Evolutionary conservation across 2,888 invertebrate genomes (phyloP), one percentile per base, ranked within the genome.

Genomic region (Pecten maximus): DNA sequence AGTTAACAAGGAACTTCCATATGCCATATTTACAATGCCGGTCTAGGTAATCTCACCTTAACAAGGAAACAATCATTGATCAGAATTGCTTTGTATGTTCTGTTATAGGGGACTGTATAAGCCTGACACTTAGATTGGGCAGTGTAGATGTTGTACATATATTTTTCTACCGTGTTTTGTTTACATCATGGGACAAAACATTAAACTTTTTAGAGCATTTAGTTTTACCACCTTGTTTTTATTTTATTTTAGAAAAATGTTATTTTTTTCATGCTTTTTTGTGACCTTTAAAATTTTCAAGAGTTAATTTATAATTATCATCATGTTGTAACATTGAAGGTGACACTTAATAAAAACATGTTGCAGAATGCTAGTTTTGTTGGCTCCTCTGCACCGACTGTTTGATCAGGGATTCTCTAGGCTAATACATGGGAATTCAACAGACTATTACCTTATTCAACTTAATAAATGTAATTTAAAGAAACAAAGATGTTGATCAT

Each of bases 151-250:
- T 88, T 88, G 88, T 88, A 88, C 48, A 88, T 88, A 88, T 88
- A 88, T 88, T 88, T 88, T 88, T 88, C 88, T 88, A 88, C 88
- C 88, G 40, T 88, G 40, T 87, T 88, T 88, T 88, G 88, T 88
- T 88, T 88, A 88, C 88, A 88, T 48, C 40, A 48, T 88, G 88
- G n/a, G 40, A 88, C 40, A 44, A 88, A 87, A 88, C 88, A 88
- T 88, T 40, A 88, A 40, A 88, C 88, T 88, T 44, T 88, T 88
- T 88, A 44, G 88, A 44, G 88, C 88, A 44, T 87, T 89, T 89
- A 87, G 87, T 89, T 89, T 87, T 89, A 87, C 88, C 88, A 89
- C 54, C 89, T 87, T 89, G 39, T 89, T 89, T 87, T 89, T 60
- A 87, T 87, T 87, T 50, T 40, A 40, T 87, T 89, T 89, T 87